Evolutionary conservation across 2,888 invertebrate species (phyloP).

Genomic region (Acrocyrtus sp.): DNA sequence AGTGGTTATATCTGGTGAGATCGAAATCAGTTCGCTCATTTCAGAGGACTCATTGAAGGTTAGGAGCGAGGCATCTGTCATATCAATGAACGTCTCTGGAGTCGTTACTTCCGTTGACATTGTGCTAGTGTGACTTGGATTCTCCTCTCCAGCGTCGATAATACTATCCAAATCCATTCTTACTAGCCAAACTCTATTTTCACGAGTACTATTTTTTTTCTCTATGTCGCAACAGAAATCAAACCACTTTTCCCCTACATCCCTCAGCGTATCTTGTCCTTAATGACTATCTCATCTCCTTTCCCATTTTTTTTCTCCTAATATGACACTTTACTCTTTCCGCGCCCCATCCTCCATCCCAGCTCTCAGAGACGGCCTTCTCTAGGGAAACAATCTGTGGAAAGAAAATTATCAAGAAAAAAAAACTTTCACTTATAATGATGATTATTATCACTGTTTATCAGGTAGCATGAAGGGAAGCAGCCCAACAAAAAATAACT

Average conservation of each 20-base stretch:
- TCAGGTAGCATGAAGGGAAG: no score
- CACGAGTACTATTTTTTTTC: no score
- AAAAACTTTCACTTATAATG: background rate
- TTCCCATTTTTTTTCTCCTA: no score
- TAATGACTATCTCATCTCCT: no score
- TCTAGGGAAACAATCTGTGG: background rate
- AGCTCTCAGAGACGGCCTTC: background rate
- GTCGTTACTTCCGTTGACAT: slow-evolving; percentile 22
- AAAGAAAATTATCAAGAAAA: background rate
- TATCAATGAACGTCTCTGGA: slow-evolving; percentile 22
- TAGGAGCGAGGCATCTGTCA: slow-evolving; percentile 11
- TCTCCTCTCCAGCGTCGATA: background rate
- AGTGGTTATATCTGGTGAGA: background rate
- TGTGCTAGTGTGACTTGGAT: background rate
- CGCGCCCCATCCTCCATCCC: background rate
- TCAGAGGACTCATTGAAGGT: slow-evolving; percentile 8
- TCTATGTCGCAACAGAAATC: no score
- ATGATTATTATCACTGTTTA: background rate
- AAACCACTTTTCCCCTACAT: no score
- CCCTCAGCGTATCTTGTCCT: background rate
- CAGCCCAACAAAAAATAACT: no score
- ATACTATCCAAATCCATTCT: background rate
- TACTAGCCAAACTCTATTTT: background rate
- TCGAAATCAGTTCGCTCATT: slow-evolving; percentile 13
- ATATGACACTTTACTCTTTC: no score